Base-by-base conservation (phyloP, 2,797 vertebrate species). In the Falco naumanni region DNA sequence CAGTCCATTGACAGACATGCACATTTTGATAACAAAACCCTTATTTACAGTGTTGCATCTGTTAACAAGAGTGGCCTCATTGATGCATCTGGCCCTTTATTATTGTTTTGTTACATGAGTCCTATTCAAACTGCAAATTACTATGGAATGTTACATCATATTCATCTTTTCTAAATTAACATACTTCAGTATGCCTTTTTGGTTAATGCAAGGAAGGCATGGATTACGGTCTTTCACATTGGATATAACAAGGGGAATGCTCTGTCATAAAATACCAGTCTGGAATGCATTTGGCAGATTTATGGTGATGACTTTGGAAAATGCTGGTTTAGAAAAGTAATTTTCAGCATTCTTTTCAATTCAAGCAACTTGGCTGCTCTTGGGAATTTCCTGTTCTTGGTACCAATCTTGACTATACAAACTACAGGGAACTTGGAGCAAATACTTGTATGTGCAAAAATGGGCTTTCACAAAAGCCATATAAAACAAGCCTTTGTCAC, bases 271-370 rank as follows among this genome's bases (percentile, higher is more conserved):
- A 87, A 93, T 70, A 79, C 20, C 33, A 29, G 43, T 57, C 59
- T 79, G 81, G 68, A 94, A 95, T 68, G 56, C 69, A 84, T 76
- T 84, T 89, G 85, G 41, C 74, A 95, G 88, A 95, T 92, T 95
- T 90, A 83, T 64, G 70, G 75, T 0, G 0, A 89, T 79, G 56
- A 39, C 70, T 92, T 89, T 47, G 72, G 85, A 95, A 96, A 96
- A 86, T 51, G 29, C 43, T 93, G 70, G 20, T 70, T 91, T 93
- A 82, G 54, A 95, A 66, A 87, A 88, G 60, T 68, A 2, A 84
- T 92, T 89, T 90, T 2, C 3, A 94, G 56, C 63, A 88, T 74
- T 91, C 69, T 86, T 85, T 95, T 94, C 53, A 80, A 41, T 86
- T 93, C 59, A 90, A 76, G 70, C 24, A 63, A 34, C 20, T 89